Percentiles rank a stretch among this genome's conserved stretches.
phyloP scores from a whole-genome alignment of 2,113 vertebrate genomes.

The Clarias gariepinus region DNA sequence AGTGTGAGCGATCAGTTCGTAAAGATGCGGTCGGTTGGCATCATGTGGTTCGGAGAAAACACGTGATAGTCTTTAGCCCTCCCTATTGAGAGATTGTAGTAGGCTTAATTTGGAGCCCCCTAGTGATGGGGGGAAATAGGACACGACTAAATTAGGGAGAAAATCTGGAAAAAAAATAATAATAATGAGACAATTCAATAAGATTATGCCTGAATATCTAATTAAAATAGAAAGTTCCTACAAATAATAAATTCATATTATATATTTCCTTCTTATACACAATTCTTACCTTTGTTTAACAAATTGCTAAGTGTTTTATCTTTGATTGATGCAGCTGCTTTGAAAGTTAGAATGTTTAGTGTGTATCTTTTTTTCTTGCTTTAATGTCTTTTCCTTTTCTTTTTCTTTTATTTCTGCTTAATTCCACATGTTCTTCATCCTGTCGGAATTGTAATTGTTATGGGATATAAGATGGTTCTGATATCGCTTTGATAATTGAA shows the following conservation, averaged over 20 bases:
- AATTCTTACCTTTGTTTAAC: neutral
- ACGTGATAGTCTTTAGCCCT: too few species aligned
- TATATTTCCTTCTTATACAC: neutral
- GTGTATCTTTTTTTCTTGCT: neutral
- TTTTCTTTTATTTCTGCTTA: neutral
- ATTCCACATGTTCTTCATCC: slow-evolving; percentile 25
- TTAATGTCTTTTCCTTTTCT: neutral
- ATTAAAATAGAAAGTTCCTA: neutral
- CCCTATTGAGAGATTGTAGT: too few species aligned
- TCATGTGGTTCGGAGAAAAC: too few species aligned
- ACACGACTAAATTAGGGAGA: too few species aligned
- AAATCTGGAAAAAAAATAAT: too few species aligned
- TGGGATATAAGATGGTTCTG: slow-evolving; percentile 35
- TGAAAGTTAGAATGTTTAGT: neutral
- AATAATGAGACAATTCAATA: neutral
- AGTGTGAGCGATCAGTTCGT: too few species aligned
- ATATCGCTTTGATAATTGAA: slow-evolving; percentile 49
- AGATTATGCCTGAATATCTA: neutral
- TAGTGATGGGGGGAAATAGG: too few species aligned
- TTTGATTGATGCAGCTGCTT: neutral
- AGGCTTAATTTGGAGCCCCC: too few species aligned
- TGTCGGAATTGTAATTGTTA: slow-evolving; percentile 42
- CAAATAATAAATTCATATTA: neutral
- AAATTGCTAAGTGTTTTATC: neutral
- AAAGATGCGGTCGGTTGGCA: too few species aligned